Percentiles rank a stretch among this genome's conserved stretches.
These are phyloP conservation scores for Triplophysa tibetana DNA, from an alignment of 2,113 vertebrate species.

Conservation along the genomic window DNA sequence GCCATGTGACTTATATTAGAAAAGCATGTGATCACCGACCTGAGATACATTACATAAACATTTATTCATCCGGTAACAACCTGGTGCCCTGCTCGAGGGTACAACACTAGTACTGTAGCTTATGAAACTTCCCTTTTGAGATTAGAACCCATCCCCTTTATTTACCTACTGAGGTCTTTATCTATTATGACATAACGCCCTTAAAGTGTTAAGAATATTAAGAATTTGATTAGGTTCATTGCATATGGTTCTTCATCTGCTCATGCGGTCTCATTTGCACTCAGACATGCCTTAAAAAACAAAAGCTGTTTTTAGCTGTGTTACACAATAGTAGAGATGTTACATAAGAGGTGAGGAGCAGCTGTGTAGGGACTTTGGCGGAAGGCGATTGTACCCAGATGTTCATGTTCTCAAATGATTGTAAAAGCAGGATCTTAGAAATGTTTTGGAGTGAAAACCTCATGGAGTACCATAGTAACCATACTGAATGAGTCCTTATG, in stretches of 20 bases:
- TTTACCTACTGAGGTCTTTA: not conserved
- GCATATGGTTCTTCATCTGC: not conserved
- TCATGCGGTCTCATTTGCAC: not conserved
- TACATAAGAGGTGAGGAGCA: conserved; percentile 25
- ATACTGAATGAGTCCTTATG: no score
- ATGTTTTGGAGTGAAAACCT: not conserved
- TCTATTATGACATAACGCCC: not conserved
- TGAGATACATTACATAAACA: conserved; percentile 19
- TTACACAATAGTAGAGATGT: conserved; percentile 22
- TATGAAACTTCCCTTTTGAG: not conserved
- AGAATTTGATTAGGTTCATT: not conserved
- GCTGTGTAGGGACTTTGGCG: conserved; percentile 34
- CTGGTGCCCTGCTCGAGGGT: not conserved
- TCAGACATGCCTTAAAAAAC: not conserved
- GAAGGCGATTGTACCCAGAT: conserved; percentile 43
- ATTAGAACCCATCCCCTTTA: not conserved
- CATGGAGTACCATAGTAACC: no score
- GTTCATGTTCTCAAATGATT: conserved; percentile 23
- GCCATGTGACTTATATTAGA: conserved; percentile 22
- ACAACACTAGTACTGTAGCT: not conserved
- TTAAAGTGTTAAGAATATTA: not conserved
- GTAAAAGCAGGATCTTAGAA: not conserved
- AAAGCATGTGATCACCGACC: conserved; percentile 8
- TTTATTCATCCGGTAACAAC: conserved; percentile 17
- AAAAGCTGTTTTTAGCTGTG: not conserved